Conservation (phyloP, 2,113 vertebrate genomes). For the Cheirogaleus medius region DNA sequence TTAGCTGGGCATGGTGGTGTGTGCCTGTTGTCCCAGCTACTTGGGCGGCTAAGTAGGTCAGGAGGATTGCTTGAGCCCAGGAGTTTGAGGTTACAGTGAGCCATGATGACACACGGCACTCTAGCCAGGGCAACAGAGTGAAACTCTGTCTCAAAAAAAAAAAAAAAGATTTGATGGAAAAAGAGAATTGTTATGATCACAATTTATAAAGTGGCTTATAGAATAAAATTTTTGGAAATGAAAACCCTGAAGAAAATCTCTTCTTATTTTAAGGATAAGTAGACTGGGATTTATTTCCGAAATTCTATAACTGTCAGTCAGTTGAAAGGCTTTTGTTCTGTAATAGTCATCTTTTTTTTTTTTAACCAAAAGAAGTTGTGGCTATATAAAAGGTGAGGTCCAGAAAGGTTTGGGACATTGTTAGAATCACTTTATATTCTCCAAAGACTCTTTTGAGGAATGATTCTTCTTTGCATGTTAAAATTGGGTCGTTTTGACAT, state of each 20-base stretch:
- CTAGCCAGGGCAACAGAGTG: not conserved
- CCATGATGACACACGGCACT: not conserved
- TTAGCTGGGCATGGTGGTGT: not conserved
- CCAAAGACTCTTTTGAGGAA: not conserved
- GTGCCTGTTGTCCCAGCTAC: not conserved
- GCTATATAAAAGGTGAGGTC: not conserved
- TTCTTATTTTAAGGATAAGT: slow-evolving; percentile 24
- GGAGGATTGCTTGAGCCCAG: not conserved
- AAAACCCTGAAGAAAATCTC: not conserved
- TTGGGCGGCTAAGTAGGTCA: not conserved
- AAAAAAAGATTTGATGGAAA: not conserved
- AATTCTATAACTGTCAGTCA: not conserved
- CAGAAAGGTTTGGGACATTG: not conserved
- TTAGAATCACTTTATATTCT: not conserved
- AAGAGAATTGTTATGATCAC: not conserved
- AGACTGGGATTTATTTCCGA: slow-evolving; percentile 6
- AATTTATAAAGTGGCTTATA: not conserved
- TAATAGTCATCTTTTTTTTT: not conserved
- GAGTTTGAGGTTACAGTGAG: not conserved
- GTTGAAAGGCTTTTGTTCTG: slow-evolving; percentile 7
- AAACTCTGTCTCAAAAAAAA: not conserved
- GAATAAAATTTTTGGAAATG: slow-evolving; percentile 20
- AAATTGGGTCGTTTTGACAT: not conserved
- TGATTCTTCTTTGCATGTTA: not conserved
- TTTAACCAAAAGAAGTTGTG: not conserved